Evolutionary conservation across 2,797 vertebrate species (phyloP).

Genomic region (Eutrigla gurnardus): DNA sequence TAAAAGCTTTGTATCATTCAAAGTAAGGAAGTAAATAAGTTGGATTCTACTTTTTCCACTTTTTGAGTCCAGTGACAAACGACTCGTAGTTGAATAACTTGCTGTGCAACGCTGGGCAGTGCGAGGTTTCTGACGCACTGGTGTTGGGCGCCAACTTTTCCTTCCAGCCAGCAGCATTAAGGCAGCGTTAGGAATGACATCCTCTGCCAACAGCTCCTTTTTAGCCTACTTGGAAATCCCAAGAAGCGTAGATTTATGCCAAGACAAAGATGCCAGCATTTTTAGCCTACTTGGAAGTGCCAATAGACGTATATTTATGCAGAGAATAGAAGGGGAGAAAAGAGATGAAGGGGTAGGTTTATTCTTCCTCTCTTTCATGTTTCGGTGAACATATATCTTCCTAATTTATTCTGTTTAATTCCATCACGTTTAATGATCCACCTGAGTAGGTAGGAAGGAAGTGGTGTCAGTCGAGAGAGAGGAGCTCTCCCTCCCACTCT

Average conservation of each 20-base stretch:
- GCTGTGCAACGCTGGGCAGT: constrained; percentile 50
- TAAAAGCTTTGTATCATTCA: constrained; percentile 34
- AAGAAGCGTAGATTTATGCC: constrained; percentile 71
- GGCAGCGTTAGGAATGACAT: constrained; percentile 69
- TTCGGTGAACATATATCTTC: constrained; percentile 13
- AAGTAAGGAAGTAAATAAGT: constrained; percentile 19
- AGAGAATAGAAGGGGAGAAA: constrained; percentile 53
- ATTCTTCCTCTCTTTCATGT: constrained; percentile 40
- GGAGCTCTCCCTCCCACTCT: constrained; percentile 54
- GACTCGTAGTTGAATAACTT: constrained; percentile 62
- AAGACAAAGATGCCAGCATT: constrained; percentile 72
- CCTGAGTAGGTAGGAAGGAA: constrained; percentile 70
- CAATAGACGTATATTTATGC: constrained; percentile 60
- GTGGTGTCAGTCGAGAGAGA: constrained; percentile 71
- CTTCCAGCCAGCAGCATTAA: constrained; percentile 72
- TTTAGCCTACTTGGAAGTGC: constrained; percentile 70
- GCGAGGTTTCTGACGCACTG: constrained; percentile 68
- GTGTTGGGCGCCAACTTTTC: constrained; percentile 67
- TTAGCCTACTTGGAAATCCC: constrained; percentile 80
- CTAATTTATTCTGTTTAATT: constrained; percentile 63
- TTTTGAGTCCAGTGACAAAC: constrained; percentile 49
- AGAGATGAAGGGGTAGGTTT: constrained; percentile 45
- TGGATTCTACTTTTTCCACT: constrained; percentile 39
- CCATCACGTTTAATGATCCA: constrained; percentile 48
- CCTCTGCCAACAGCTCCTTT: constrained; percentile 77